These are phyloP conservation scores for Austrolebias charrua DNA, from an alignment of 2,797 vertebrate species.

Conservation along the genomic window DNA sequence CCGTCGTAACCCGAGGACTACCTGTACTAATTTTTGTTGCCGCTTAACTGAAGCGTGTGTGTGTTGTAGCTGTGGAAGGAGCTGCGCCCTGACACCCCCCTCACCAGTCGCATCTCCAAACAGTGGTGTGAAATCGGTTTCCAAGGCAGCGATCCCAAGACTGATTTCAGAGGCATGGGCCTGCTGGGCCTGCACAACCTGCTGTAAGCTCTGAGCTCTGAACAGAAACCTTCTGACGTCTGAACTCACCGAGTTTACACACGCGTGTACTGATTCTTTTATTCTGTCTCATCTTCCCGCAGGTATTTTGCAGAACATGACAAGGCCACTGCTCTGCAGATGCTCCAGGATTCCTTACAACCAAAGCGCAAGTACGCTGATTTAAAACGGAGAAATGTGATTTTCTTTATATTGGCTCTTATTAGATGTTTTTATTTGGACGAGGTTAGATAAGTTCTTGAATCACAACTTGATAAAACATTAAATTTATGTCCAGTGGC, in stretches of 20 bases:
- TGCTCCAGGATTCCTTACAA: conserved; percentile 95
- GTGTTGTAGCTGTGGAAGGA: conserved; percentile 89
- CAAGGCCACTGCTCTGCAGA: conserved; percentile 87
- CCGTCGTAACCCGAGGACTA: no score
- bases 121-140: conserved; percentile 99
- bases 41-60: conserved; percentile 1
- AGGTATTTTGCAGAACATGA: conserved; percentile 96
- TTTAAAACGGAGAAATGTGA: rapidly evolving
- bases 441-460: no score
- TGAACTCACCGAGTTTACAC: background rate
- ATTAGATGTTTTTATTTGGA: no score
- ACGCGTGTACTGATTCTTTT: no score
- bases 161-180: conserved; percentile 98
- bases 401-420: background rate
- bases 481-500: no score
- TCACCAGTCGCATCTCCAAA: conserved; percentile 92
- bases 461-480: no score
- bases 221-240: background rate
- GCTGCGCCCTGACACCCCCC: conserved; percentile 86
- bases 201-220: conserved; percentile 74
- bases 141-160: conserved; percentile 98
- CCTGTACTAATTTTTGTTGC: no score
- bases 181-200: conserved; percentile 94
- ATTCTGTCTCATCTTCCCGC: conserved; percentile 21
- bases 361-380: conserved; percentile 92